Percentiles rank a stretch among this genome's conserved stretches.
phyloP scores from a whole-genome alignment of 2,113 vertebrate genomes.

The Marmota flaviventris region DNA sequence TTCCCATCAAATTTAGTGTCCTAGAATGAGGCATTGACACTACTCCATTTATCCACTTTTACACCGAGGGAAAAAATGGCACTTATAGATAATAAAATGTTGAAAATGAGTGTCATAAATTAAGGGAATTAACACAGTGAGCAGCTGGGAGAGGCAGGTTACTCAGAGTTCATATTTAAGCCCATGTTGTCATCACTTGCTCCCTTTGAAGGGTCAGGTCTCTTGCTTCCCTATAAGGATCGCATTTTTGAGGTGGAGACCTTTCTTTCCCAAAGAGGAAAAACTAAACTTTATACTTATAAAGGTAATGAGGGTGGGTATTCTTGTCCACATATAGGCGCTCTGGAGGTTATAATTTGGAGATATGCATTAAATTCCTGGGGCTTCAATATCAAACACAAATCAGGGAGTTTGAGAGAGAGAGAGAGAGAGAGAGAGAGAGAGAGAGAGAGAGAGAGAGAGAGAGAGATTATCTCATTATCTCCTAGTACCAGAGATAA shows the following conservation, averaged over 20 bases:
- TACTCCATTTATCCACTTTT: neutral
- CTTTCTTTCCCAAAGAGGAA: neutral
- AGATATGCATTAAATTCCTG: neutral
- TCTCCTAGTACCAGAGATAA: too few species aligned
- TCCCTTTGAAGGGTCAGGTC: neutral
- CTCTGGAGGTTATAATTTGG: neutral
- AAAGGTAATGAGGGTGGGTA: neutral
- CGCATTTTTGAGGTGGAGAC: neutral
- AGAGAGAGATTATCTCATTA: too few species aligned
- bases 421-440: neutral
- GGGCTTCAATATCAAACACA: neutral
- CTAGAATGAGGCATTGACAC: neutral
- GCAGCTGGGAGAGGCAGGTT: neutral
- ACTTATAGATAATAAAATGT: neutral
- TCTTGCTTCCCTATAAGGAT: neutral
- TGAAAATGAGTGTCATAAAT: neutral
- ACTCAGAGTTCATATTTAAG: neutral
- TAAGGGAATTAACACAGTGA: neutral
- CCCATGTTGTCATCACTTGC: neutral
- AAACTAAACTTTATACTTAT: neutral
- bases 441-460: neutral
- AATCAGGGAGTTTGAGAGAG: neutral
- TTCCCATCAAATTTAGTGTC: neutral
- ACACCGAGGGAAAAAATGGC: neutral
- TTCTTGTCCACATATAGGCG: neutral